phyloP scores from a whole-genome alignment of 2,113 vertebrate species.

The Diphyllodes magnificus region DNA sequence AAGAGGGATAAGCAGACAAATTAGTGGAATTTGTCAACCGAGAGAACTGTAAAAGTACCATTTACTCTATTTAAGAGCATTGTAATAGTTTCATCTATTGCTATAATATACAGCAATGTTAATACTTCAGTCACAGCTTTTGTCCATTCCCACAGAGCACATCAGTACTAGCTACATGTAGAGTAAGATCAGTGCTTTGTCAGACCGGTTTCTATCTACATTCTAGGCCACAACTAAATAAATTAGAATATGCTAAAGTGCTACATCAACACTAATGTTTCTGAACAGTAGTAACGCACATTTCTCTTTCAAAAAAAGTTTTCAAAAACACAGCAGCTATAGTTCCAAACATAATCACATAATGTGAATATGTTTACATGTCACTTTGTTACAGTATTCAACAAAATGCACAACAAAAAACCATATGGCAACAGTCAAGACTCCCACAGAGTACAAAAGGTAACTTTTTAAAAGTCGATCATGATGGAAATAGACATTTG shows the following conservation, averaged over 20 bases:
- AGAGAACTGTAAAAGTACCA: slow-evolving; percentile 42
- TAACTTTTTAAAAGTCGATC: slow-evolving; percentile 5
- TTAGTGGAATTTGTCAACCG: slow-evolving; percentile 39
- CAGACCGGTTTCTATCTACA: slow-evolving; percentile 65
- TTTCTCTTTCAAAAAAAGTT: slow-evolving; percentile 62
- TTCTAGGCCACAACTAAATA: slow-evolving; percentile 77
- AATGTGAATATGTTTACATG: slow-evolving; percentile 39
- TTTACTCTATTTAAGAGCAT: slow-evolving; percentile 31
- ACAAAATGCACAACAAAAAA: slow-evolving; percentile 4
- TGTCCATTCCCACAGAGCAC: slow-evolving; percentile 45
- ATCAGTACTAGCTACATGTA: slow-evolving; percentile 70
- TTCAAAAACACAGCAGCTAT: slow-evolving; percentile 74
- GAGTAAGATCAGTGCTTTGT: slow-evolving; percentile 78
- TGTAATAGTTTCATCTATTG: slow-evolving; percentile 14
- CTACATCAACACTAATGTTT: slow-evolving; percentile 73
- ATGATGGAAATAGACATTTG: slow-evolving; percentile 38
- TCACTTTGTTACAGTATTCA: slow-evolving; percentile 56
- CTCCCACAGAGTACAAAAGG: slow-evolving; percentile 12
- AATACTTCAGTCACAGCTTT: slow-evolving; percentile 46
- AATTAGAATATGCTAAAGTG: slow-evolving; percentile 80
- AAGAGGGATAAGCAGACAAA: slow-evolving; percentile 41
- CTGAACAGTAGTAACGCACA: slow-evolving; percentile 82
- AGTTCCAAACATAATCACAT: slow-evolving; percentile 56
- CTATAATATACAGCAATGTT: slow-evolving; percentile 57
- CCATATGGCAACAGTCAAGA: slow-evolving; percentile 38